Evolutionary conservation across 2,888 invertebrate species (phyloP).

Genomic region (Hypercompe scribonia): DNA sequence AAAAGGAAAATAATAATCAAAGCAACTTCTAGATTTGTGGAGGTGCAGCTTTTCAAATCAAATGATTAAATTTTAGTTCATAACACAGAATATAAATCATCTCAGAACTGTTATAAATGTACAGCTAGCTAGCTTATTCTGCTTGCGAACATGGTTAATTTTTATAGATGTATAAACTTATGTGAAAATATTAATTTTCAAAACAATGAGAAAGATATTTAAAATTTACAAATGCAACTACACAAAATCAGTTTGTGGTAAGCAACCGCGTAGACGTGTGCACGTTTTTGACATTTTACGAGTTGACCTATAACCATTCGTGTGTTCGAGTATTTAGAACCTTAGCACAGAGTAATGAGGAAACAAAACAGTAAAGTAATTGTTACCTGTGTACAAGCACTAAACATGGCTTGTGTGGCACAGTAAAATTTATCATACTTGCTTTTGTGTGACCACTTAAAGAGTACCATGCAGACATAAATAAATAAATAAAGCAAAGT

Average conservation of each 20-base stretch:
- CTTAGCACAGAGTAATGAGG: slow-evolving; percentile 14
- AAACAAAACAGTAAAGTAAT: slow-evolving; percentile 1
- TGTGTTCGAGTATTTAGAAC: slow-evolving; percentile 25
- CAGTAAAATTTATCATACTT: not conserved
- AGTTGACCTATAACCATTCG: slow-evolving; percentile 42
- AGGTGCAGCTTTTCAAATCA: not conserved
- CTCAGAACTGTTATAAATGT: not conserved
- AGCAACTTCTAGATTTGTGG: not conserved
- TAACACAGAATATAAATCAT: not conserved
- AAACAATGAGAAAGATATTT: not conserved
- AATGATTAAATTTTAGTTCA: not conserved
- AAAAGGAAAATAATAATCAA: not conserved
- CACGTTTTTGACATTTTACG: slow-evolving; percentile 53
- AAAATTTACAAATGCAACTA: not conserved
- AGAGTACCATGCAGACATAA: not conserved
- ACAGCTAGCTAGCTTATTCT: no score
- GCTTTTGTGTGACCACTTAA: not conserved
- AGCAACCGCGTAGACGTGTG: slow-evolving; percentile 20
- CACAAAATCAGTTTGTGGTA: not conserved
- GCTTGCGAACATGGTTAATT: no score
- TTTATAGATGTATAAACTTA: no score
- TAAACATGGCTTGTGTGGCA: not conserved
- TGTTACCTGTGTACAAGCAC: not conserved
- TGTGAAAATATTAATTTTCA: no score
- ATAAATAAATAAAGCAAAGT: not conserved